Conservation (phyloP, 92 coral and sea anemone genomes). For the Diadumene lineata region DNA sequence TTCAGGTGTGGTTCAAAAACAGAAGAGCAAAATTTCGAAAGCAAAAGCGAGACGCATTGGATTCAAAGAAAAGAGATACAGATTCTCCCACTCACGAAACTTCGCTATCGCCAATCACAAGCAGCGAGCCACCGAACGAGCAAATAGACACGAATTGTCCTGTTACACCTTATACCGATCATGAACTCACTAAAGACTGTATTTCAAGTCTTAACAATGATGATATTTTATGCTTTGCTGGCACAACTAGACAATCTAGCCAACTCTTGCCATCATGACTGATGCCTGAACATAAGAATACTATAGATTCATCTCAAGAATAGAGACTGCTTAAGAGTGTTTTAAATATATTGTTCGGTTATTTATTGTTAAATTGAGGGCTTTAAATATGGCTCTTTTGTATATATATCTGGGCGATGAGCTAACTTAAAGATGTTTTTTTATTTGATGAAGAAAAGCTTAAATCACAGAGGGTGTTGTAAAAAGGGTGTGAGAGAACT, state of each 20-base stretch:
- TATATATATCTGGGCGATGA: too few species aligned
- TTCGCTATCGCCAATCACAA: slow-evolving; percentile 7
- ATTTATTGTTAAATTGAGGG: slow-evolving; percentile 34
- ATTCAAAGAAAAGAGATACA: slow-evolving; percentile 53
- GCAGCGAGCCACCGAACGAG: slow-evolving; percentile 9
- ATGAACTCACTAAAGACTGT: slow-evolving; percentile 40
- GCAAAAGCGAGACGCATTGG: slow-evolving; percentile 80
- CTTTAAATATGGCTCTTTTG: slow-evolving; percentile 1
- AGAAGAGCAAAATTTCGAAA: slow-evolving; percentile 99
- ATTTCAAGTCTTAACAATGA: slow-evolving; percentile 26
- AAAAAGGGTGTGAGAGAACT: not conserved
- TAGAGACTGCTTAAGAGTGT: slow-evolving; percentile 23
- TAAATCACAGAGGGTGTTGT: not conserved
- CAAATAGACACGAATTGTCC: slow-evolving; percentile 20
- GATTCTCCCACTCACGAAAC: slow-evolving; percentile 27
- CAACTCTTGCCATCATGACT: too few species aligned
- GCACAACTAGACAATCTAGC: slow-evolving; percentile 12
- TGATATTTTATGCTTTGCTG: slow-evolving; percentile 21
- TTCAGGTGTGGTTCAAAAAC: slow-evolving; percentile 97
- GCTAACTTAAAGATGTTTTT: not conserved
- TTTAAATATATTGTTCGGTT: slow-evolving; percentile 17
- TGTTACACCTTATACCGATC: slow-evolving; percentile 36
- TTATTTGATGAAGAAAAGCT: not conserved
- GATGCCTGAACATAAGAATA: too few species aligned
- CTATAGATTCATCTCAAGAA: too few species aligned